Base-by-base conservation (phyloP, 2,888 invertebrate species). In the Cerastoderma edule region DNA sequence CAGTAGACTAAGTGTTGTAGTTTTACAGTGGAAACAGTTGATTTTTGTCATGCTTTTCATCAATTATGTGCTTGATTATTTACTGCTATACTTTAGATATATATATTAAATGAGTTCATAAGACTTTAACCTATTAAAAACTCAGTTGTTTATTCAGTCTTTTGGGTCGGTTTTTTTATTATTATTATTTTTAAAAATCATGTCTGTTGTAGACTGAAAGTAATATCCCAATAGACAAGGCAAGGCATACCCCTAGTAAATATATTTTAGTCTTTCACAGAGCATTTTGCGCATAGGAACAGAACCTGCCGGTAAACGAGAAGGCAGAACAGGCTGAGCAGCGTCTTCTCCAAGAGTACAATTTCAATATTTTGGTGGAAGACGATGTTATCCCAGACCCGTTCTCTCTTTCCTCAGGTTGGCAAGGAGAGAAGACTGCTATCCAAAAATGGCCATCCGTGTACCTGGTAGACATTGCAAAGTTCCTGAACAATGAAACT, bases 361-460 rank as follows among this genome's bases (percentile, higher is more conserved):
- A 16, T 10, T 44, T 10, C 44, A 16, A 10, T 13, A 44, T 44
- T 10, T 16, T 13, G 10, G 13, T 44, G 16, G 44, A 16, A 44
- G 16, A 44, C 10, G 24, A n/a, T n/a, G 24, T 54, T 54, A 54
- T 54, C 13, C 56, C 56, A 24, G 56, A 54, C 22, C 56, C 56
- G 24, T 54, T 54, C 24, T n/a, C 56, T 13, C 16, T 54, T 19
- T 16, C 19, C 24, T 13, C 13, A 35, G 33, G 64, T 19, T 64
- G 64, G 64, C 32, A 16, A 24, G 44, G 44, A 35, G 64, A 64
- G 22, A 44, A 64, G 28, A 19, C 24, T 5, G 64, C 4, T 10
- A 10, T n/a, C 8, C n/a, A 33, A 39, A 57, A 39, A 22, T 64
- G 64, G 64, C 64, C 64, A 33, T 64, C 64, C 13, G 13, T 60